Percentiles rank a stretch among this genome's conserved stretches.
Conservation (phyloP, 2,113 vertebrate genomes). For the Nothoprocta perdicaria region DNA sequence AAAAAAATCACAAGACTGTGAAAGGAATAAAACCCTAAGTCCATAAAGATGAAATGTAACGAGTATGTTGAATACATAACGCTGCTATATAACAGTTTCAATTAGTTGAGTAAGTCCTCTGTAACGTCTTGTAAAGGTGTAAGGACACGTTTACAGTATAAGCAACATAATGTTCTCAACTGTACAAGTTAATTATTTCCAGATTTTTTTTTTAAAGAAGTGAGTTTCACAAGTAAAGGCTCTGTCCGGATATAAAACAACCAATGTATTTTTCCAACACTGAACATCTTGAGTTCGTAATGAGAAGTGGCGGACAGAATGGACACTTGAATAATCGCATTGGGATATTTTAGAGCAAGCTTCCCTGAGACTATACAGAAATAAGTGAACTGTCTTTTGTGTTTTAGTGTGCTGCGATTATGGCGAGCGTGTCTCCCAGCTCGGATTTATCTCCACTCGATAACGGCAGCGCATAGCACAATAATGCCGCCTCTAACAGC, state of each 20-base stretch:
- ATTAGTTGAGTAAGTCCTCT: conserved; percentile 61
- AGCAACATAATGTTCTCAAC: conserved; percentile 76
- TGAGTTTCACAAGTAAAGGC: conserved; percentile 68
- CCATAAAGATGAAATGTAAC: conserved; percentile 72
- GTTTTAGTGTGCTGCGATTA: not conserved
- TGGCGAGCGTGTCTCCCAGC: not conserved
- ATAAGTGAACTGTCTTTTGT: conserved; percentile 32
- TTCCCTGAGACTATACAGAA: conserved; percentile 36
- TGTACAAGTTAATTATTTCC: conserved; percentile 80
- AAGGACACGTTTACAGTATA: conserved; percentile 75
- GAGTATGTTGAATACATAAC: conserved; percentile 68
- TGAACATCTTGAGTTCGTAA: conserved; percentile 73
- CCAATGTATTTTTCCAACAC: conserved; percentile 61
- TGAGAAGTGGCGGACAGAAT: conserved; percentile 61
- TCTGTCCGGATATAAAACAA: conserved; percentile 58
- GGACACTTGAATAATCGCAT: conserved; percentile 60
- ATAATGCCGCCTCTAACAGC: not conserved
- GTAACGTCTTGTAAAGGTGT: conserved; percentile 75
- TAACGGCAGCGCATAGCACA: not conserved
- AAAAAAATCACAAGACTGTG: not conserved
- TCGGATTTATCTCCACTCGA: not conserved
- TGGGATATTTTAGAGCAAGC: conserved; percentile 40
- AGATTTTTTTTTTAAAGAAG: conserved; percentile 63
- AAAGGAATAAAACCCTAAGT: conserved; percentile 60
- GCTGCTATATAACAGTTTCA: conserved; percentile 59